Evolutionary conservation across 2,888 invertebrate genomes (phyloP).

Genomic region (Ariolimax columbianus): DNA sequence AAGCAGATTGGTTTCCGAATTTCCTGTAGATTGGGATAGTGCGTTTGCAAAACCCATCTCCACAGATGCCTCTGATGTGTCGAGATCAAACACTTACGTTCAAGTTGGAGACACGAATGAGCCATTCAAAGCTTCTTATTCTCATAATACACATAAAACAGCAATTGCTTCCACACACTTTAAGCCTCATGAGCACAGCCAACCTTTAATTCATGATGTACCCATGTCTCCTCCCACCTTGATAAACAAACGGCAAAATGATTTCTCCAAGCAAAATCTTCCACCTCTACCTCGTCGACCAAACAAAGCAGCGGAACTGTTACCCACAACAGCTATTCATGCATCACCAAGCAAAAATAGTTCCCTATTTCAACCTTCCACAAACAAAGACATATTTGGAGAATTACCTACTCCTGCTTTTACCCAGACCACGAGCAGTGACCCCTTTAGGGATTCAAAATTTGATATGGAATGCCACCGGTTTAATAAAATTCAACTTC

Average conservation of each 20-base stretch:
- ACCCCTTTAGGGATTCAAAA: slow-evolving; percentile 56
- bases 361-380: neutral
- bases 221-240: slow-evolving; percentile 18
- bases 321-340: too few relatives aligned
- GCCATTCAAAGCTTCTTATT: neutral
- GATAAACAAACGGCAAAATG: slow-evolving; percentile 14
- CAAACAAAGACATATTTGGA: slow-evolving; percentile 27
- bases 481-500: slow-evolving; percentile 50
- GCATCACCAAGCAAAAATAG: neutral
- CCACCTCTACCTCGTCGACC: slow-evolving; percentile 41
- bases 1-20: neutral
- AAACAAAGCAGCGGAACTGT: neutral
- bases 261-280: neutral
- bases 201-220: neutral
- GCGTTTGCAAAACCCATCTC: neutral
- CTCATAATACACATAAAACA: too few relatives aligned
- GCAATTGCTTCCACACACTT: too few relatives aligned
- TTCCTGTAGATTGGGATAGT: slow-evolving; percentile 7
- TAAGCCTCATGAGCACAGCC: neutral
- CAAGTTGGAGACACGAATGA: neutral
- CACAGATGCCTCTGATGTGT: neutral
- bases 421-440: slow-evolving; percentile 21
- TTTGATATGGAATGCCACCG: slow-evolving; percentile 56
- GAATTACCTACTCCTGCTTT: slow-evolving; percentile 22
- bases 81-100: neutral